Evolutionary conservation across 2,113 vertebrate species (phyloP), one percentile per base, ranked within the genome.

Genomic region (Merops nubicus): DNA sequence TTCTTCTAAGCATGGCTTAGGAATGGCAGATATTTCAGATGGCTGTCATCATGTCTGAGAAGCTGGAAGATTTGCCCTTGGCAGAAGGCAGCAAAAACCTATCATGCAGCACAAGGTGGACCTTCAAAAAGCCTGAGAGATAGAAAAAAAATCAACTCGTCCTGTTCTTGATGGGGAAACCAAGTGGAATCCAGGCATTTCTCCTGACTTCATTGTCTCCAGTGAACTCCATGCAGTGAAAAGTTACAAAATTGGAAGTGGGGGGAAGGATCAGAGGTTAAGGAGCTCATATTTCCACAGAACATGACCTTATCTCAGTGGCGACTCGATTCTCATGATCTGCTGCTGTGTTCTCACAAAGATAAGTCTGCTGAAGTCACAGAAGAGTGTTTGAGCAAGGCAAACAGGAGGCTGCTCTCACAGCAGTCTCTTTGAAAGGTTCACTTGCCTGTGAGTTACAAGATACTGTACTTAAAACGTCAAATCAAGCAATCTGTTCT

Each of bases 381-480:
- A 34, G 88, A 65, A 65, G 51, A 54, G 86, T 15, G 90, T 88
- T 76, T 40, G 23, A 65, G 94, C 29, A 68, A 12, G 48, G 54
- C 90, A 72, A 14, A 88, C 38, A 12, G 67, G 50, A 80, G 78
- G 17, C 88, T 20, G 76, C 5, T 2, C 69, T 78, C 42, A 18
- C n/a, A 34, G 90, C 72, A 70, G 70, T 26, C 79, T 64, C 93
- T 93, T 86, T 92, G 57, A 67, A 80, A 85, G 45, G 57, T 78
- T 75, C 83, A 40, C 78, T 78, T 79, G 86, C 78, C 88, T 54
- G 63, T 10, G 62, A 97, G 89, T 28, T 79, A 85, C 80, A 67
- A 96, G 95, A 93, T 91, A 92, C 93, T 97, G 97, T 95, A 93
- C 72, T 95, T 96, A 93, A 94, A 94, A 82, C 10, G 89, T 96